phyloP scores from a whole-genome alignment of 2,888 invertebrate genomes.

The Lapara coniferarum region DNA sequence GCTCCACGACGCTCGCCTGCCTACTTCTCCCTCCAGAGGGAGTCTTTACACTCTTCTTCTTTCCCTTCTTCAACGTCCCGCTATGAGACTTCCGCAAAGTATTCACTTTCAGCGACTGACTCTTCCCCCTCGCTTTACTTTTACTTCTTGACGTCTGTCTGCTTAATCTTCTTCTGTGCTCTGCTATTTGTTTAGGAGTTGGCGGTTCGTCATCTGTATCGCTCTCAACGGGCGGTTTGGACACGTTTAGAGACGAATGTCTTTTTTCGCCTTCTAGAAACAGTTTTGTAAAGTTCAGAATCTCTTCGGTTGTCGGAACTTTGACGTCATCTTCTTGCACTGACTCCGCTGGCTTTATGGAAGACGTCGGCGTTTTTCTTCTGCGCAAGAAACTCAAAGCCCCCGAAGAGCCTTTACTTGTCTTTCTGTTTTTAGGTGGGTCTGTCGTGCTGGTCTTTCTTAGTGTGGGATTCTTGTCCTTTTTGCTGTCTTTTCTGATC shows the following conservation, averaged over 20 bases:
- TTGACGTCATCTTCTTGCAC: constrained; percentile 68
- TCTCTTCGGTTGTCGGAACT: constrained; percentile 60
- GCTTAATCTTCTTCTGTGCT: constrained; percentile 73
- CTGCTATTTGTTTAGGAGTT: constrained; percentile 61
- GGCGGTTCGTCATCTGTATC: constrained; percentile 73
- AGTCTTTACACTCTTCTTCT: constrained; percentile 70
- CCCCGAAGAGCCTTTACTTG: constrained; percentile 73
- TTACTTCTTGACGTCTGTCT: constrained; percentile 77
- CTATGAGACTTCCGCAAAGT: constrained; percentile 76
- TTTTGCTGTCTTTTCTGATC: constrained; percentile 70
- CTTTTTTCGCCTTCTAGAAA: constrained; percentile 75
- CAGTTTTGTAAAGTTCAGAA: constrained; percentile 66
- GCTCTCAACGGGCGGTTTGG: constrained; percentile 61
- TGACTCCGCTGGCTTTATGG: constrained; percentile 65
- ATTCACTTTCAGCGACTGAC: constrained; percentile 74
- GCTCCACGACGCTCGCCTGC: constrained; percentile 73
- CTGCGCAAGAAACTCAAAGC: constrained; percentile 73
- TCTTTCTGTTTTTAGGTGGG: constrained; percentile 68
- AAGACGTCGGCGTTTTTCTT: constrained; percentile 71
- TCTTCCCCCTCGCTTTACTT: constrained; percentile 76
- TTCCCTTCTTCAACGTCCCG: constrained; percentile 74
- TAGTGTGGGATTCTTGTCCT: constrained; percentile 67
- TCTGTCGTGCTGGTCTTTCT: constrained; percentile 67
- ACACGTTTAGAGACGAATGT: constrained; percentile 57
- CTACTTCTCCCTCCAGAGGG: constrained; percentile 66